Base-by-base conservation (phyloP, 1,140 invertebrate species). In the Conus betulinus region DNA sequence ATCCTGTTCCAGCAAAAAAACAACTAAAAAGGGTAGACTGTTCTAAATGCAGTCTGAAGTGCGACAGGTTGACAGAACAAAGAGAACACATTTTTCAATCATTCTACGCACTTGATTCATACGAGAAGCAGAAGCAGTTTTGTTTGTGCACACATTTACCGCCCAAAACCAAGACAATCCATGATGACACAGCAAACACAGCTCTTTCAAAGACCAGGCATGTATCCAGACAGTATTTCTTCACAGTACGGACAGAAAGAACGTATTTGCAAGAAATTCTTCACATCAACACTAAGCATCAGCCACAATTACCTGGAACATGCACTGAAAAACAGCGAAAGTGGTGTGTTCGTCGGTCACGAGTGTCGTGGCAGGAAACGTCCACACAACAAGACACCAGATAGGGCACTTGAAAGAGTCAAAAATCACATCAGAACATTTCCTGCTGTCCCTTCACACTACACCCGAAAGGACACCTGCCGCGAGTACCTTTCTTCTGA, bases 391-490 rank as follows among this genome's bases (percentile, higher is more conserved):
- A 76, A 55, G 39, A 82, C 71, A n/a, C 39, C 74, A 17, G n/a
- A 82, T 11, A 67, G 27, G 6, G 53, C 15, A 51, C 51, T 79
- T 3, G 81, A 88, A 51, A 23, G n/a, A 78, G 86, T 90, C 20
- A 57, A 5, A 71, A 63, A 1, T 2, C 88, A 89, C 60, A 89
- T 89, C n/a, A 76, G 78, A 83, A 79, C 67, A 15, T 89, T 89
- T 60, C 87, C 84, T 6, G 60, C 25, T 23, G 74, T 89, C 3
- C 86, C 89, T 8, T 55, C 86, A 13, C 88, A 91, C 76, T 91
- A 91, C 76, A 88, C 52, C 55, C 84, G 88, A 86, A 57, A 89
- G 87, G 55, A 78, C 60, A 91, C 88, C 57, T 20, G 15, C n/a
- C n/a, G n/a, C n/a, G n/a, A 86, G 20, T 91, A 60, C 57, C 27